Percentiles rank a stretch among this genome's conserved stretches.
Evolutionary conservation across 2,888 invertebrate species (phyloP).

Genomic region (Leucania comma): DNA sequence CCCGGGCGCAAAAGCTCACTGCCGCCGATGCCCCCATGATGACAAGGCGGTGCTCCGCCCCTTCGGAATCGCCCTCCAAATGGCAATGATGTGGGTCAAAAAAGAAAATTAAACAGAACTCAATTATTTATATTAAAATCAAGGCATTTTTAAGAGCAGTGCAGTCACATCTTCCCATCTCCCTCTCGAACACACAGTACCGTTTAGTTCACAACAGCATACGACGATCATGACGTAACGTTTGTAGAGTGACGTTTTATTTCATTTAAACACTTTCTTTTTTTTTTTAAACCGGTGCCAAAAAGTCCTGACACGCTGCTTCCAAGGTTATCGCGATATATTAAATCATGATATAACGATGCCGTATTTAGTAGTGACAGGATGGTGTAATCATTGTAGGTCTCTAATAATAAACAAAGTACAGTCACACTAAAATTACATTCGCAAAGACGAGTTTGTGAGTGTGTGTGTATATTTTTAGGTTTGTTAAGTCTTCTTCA

Average conservation of each 20-base stretch:
- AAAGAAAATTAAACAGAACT: not conserved
- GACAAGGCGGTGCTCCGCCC: too few species aligned
- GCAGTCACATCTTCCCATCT: not conserved
- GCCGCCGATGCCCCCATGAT: too few species aligned
- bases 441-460: too few species aligned
- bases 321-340: constrained; percentile 20
- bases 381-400: not conserved
- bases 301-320: not conserved
- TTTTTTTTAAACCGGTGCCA: constrained; percentile 7
- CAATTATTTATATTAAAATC: not conserved
- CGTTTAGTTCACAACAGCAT: not conserved
- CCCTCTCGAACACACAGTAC: constrained; percentile 7
- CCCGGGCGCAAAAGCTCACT: too few species aligned
- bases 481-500: too few species aligned
- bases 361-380: not conserved
- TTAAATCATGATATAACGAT: constrained; percentile 5
- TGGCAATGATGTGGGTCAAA: too few species aligned
- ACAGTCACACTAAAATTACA: too few species aligned
- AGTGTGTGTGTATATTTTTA: too few species aligned
- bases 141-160: not conserved
- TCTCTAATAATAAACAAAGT: not conserved
- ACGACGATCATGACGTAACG: constrained; percentile 14
- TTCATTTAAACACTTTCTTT: constrained; percentile 25
- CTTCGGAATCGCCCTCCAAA: too few species aligned
- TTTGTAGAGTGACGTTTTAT: constrained; percentile 14